Base-by-base conservation (phyloP, 2,797 vertebrate species). In the Lagocephalus sceleratus region DNA sequence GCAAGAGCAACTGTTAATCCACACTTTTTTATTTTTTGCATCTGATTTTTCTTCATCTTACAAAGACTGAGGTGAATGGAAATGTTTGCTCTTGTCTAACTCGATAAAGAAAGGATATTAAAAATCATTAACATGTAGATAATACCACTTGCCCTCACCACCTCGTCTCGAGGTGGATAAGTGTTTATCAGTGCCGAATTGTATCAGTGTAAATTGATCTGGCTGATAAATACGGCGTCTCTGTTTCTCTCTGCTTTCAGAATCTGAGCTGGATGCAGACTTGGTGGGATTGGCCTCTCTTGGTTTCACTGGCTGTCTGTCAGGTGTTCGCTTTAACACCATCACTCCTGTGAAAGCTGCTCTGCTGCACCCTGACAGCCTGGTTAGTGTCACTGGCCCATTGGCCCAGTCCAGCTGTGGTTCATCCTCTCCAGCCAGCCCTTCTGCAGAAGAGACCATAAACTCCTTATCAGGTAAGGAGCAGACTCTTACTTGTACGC, bases 261-360 rank as follows among this genome's bases (percentile, higher is more conserved):
- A 94, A 11, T 81, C 79, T 0, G 90, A 93, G 20, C 1, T 92
- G 51, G 94, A 95, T 75, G 84, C 87, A 4, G 94, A 95, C 21
- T 89, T 95, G 2, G 78, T 85, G 6, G 73, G 81, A 50, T 76
- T 94, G 25, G 91, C 88, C 5, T 88, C 90, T 1, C 87, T 90
- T 26, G 95, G 97, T 32, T 98, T 98, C 87, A 87, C 82, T 3
- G 97, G 97, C 68, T 99, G 97, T 66, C 90, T 99, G 50, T 98
- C 97, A 14, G 92, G 91, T 0, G 91, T 98, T 66, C 92, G 87
- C 76, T 94, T 98, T 69, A 94, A 96, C 88, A 91, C 92, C 55
- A 77, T 98, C 80, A 85, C 90, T 60, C 96, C 94, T 17, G 86
- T 99, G 79, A 99, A 98, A 78, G 91, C 92, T 0, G 94, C 94